These are phyloP conservation scores for Sminthurinus signatus DNA, from an alignment of 1,140 invertebrate species.

Conservation along the genomic window DNA sequence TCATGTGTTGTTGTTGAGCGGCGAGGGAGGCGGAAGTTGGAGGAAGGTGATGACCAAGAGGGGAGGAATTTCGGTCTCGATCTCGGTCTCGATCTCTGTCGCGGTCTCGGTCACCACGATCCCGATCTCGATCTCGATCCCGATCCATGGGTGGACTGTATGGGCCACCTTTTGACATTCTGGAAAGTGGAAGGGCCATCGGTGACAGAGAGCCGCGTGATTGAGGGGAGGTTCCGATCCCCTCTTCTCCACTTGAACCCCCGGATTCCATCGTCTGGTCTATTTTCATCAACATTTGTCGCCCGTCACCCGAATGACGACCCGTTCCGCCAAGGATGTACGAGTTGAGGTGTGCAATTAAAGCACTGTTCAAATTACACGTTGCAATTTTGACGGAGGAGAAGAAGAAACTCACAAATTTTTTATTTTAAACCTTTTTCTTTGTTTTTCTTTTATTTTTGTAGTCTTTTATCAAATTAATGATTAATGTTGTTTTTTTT, in stretches of 20 bases:
- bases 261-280: constrained; percentile 41
- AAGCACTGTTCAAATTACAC: constrained; percentile 33
- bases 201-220: constrained; percentile 38
- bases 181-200: constrained; percentile 32
- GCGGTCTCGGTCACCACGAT: too few relatives aligned
- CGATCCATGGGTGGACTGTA: constrained; percentile 38
- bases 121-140: too few relatives aligned
- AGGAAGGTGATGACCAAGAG: constrained; percentile 19
- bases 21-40: constrained; percentile 29
- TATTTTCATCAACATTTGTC: constrained; percentile 42
- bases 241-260: constrained; percentile 40
- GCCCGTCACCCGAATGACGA: constrained; percentile 10
- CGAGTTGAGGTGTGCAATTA: constrained; percentile 36
- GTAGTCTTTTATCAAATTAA: too few relatives aligned
- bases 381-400: constrained; percentile 39
- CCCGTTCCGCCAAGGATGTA: constrained; percentile 21
- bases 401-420: too few relatives aligned
- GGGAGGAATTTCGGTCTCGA: too few relatives aligned
- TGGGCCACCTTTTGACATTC: constrained; percentile 20
- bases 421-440: too few relatives aligned
- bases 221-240: constrained; percentile 32
- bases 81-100: too few relatives aligned
- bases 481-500: too few relatives aligned
- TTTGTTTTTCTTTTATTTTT: too few relatives aligned
- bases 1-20: constrained; percentile 39